Evolutionary conservation across 2,113 vertebrate species (phyloP).

Genomic region (Ceyx margarethae): DNA sequence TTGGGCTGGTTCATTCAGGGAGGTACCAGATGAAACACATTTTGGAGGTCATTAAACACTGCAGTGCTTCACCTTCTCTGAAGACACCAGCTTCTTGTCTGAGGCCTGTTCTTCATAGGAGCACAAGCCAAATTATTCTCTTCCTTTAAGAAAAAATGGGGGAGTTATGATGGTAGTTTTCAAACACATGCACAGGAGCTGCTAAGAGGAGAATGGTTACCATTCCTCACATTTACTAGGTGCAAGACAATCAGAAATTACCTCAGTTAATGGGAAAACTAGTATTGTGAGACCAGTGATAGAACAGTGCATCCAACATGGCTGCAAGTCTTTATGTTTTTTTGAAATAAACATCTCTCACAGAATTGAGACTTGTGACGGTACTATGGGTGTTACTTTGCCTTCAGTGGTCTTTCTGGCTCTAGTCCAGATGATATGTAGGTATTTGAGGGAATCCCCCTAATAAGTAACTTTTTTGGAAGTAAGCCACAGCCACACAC

Average conservation of each 20-base stretch:
- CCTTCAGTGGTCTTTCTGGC: not conserved
- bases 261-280: not conserved
- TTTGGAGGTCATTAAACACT: not conserved
- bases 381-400: not conserved
- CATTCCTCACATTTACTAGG: not conserved
- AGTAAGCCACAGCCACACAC: not conserved
- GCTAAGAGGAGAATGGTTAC: not conserved
- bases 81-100: not conserved
- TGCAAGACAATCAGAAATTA: not conserved
- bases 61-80: not conserved
- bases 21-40: accelerated
- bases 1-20: not conserved
- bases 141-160: not conserved
- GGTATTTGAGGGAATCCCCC: not conserved
- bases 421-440: not conserved
- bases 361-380: not conserved
- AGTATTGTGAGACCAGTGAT: not conserved
- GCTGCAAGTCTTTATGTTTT: not conserved
- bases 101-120: not conserved
- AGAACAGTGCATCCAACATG: not conserved
- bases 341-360: not conserved
- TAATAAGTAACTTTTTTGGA: not conserved
- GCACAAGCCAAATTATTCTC: not conserved
- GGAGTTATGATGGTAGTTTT: not conserved
- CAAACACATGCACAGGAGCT: not conserved